Evolutionary conservation across 1,140 invertebrate species (phyloP), one percentile per base, ranked within the genome.

Genomic region (Diorhabda carinulata): DNA sequence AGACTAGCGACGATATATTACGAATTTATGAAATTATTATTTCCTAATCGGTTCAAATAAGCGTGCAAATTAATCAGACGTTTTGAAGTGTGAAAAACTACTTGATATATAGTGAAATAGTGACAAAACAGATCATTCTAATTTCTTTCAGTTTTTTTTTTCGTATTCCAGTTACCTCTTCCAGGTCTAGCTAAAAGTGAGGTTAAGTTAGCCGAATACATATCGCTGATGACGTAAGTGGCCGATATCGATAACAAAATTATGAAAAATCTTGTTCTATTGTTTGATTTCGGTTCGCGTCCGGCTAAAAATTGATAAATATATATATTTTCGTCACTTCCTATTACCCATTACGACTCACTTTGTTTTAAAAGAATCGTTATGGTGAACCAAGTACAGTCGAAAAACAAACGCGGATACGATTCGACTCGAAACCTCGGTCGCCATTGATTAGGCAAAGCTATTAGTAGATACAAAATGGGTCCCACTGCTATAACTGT

Each of bases 191-290:
- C 89, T 43, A 91, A 82, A 47, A 90, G 81, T 2, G 89, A 90
- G 8, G 89, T 90, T 61, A 90, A 78, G 79, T 89, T 90, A 3
- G 89, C 89, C 0, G 89, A 90, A 75, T 90, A 91, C 81, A 91
- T 87, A 75, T 90, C 89, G 2, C 87, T 88, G 57, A 91, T 86
- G 0, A 90, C 87, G 79, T 90, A 91, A 2, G 89, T 91, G 9
- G 87, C 86, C 25, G 87, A 86, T 4, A 90, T 81, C 64, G 88
- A 88, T 67, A 90, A 82, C 1, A 90, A 78, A 5, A 89, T 85
- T 3, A 85, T 84, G 3, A 90, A 81, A 52, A 89, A 84, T 65
- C 89, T 84, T 2, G 86, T 85, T 72, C 87, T 86, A 71, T 86
- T 81, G 3, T 83, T 87, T 5, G 84, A 82, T 40, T 85, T 85